These are phyloP conservation scores for Lepidotrigona ventralis DNA, from an alignment of 1,140 invertebrate species.

Conservation along the genomic window DNA sequence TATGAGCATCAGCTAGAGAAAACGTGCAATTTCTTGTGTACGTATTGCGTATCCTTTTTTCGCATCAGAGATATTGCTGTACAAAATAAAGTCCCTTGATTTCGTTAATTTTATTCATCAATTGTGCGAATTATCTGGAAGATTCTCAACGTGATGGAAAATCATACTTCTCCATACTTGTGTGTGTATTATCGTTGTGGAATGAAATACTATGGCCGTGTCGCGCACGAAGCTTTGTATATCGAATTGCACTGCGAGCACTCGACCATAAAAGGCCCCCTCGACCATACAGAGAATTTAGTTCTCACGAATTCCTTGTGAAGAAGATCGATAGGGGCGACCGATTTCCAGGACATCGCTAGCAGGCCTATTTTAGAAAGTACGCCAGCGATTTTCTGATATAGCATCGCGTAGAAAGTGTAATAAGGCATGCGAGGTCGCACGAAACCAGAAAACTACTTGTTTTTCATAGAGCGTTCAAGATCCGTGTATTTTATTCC, in stretches of 20 bases:
- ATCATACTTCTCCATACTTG: no score
- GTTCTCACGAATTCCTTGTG: background rate
- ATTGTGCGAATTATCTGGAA: conserved; percentile 10
- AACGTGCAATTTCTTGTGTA: no score
- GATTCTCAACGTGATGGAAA: background rate
- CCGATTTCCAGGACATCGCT: background rate
- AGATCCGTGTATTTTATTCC: background rate
- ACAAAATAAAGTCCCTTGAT: background rate
- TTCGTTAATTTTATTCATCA: background rate
- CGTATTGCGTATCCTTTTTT: background rate
- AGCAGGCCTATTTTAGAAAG: conserved; percentile 55
- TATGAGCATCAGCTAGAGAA: background rate
- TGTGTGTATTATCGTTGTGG: background rate
- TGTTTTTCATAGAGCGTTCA: conserved; percentile 21
- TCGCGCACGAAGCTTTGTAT: background rate
- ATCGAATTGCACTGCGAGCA: background rate
- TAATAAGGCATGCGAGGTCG: conserved; percentile 21
- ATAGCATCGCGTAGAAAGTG: conserved; percentile 54
- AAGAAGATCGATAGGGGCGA: background rate
- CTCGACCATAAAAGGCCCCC: background rate
- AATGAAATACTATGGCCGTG: background rate
- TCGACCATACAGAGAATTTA: background rate
- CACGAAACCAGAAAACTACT: conserved; percentile 16
- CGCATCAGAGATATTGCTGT: background rate
- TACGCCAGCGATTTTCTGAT: conserved; percentile 51